Conservation (phyloP, 2,797 vertebrate species). For the Parambassis ranga region DNA sequence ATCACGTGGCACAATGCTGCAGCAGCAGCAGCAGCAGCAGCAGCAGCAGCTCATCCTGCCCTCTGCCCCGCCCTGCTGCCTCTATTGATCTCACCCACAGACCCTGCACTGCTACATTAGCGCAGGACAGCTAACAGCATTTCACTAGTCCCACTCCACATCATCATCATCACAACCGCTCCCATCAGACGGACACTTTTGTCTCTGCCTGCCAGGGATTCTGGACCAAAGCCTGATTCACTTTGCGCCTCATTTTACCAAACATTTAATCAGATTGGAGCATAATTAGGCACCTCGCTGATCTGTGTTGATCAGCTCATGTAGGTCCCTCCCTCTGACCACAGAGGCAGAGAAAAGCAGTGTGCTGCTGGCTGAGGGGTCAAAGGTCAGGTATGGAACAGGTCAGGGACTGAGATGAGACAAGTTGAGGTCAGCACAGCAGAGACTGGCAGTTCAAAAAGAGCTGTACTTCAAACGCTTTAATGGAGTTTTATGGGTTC, state of each 20-base stretch:
- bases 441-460: background rate
- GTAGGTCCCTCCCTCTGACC: background rate
- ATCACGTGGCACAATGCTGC: conserved; percentile 52
- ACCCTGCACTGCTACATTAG: conserved; percentile 55
- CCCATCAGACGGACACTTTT: conserved; percentile 23
- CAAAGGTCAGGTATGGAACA: conserved; percentile 42
- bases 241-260: background rate
- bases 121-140: conserved; percentile 46
- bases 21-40: conserved; percentile 12
- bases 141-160: conserved; percentile 42
- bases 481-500: conserved; percentile 18
- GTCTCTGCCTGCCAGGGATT: background rate
- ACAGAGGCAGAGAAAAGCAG: conserved; percentile 11
- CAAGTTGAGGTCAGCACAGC: background rate
- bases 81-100: conserved; percentile 60
- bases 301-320: background rate
- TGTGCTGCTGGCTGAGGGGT: conserved; percentile 44
- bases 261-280: conserved; percentile 1
- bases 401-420: conserved; percentile 6
- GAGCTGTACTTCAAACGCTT: background rate
- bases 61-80: conserved; percentile 41
- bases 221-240: background rate
- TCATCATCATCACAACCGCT: conserved; percentile 4
- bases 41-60: conserved; percentile 4
- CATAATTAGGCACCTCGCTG: background rate